Base-by-base conservation (phyloP, 1,140 invertebrate species). In the Euschistus heros region DNA sequence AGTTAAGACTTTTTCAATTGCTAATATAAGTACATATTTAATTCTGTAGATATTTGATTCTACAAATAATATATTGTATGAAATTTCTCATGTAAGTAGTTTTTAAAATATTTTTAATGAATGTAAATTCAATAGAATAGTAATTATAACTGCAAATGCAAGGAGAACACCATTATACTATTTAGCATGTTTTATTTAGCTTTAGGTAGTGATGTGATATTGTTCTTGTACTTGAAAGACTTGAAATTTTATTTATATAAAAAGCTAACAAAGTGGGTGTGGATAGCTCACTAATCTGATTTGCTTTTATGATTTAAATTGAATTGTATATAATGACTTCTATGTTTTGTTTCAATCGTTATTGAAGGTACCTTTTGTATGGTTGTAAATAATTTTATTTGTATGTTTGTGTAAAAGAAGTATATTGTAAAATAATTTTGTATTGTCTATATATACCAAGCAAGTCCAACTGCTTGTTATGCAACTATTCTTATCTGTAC, bases 131-230 rank as follows among this genome's bases (percentile, higher is more conserved):
- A 37, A 10, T 37, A 37, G 33, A 10, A 37, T 37, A 37, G 33
- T 37, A 37, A 37, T 37, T 10, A 37, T 13, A 37, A 37, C 33
- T 37, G 10, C 33, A 37, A 13, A 10, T 37, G 54, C 18, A 57
- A 17, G 54, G 24, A 50, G 22, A 50, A 57, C 54, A 57, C 54
- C 54, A 57, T 57, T 57, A 24, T 57, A 57, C 15, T 57, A 24
- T 57, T 24, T 57, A 57, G 54, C 54, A 57, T 57, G 54, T 22
- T 57, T 57, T 26, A 24, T 57, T 24, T 57, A 57, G 54, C 54
- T 57, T 57, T 57, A 57, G 54, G 24, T 57, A 57, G 54, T 57
- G 54, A 57, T 57, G 54, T 57, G 54, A 57, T 57, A 57, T 57
- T 57, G 54, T 57, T 57, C 54, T 57, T 24, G 24, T 57, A 57